phyloP scores from a whole-genome alignment of 2,113 vertebrate species.

The Catharus bicknelli region DNA sequence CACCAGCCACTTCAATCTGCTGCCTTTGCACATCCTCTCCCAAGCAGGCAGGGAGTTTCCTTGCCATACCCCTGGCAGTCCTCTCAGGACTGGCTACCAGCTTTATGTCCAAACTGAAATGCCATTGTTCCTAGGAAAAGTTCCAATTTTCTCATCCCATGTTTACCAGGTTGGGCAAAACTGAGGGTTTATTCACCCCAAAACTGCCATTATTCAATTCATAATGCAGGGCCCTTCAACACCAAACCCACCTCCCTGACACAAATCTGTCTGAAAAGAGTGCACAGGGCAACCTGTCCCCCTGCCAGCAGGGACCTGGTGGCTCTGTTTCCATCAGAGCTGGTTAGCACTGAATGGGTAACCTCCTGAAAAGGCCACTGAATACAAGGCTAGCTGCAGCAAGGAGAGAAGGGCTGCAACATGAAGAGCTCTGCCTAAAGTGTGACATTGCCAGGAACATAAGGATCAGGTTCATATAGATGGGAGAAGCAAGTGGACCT shows the following conservation, averaged over 20 bases:
- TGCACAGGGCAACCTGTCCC: rapidly evolving
- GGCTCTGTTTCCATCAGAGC: not conserved
- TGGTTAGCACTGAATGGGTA: not conserved
- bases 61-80: not conserved
- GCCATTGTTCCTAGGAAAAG: not conserved
- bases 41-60: not conserved
- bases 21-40: not conserved
- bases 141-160: not conserved
- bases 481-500: not conserved
- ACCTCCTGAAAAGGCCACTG: rapidly evolving
- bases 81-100: not conserved
- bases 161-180: not conserved
- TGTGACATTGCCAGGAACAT: not conserved
- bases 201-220: not conserved
- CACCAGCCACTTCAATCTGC: not conserved
- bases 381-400: not conserved
- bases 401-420: not conserved
- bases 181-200: not conserved
- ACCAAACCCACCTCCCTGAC: not conserved
- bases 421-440: not conserved
- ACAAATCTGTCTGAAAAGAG: not conserved
- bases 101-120: not conserved
- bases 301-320: not conserved
- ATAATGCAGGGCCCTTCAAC: rapidly evolving
- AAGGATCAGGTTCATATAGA: not conserved